phyloP scores from a whole-genome alignment of 2,113 vertebrate species.

The Crotalus helleri region DNA sequence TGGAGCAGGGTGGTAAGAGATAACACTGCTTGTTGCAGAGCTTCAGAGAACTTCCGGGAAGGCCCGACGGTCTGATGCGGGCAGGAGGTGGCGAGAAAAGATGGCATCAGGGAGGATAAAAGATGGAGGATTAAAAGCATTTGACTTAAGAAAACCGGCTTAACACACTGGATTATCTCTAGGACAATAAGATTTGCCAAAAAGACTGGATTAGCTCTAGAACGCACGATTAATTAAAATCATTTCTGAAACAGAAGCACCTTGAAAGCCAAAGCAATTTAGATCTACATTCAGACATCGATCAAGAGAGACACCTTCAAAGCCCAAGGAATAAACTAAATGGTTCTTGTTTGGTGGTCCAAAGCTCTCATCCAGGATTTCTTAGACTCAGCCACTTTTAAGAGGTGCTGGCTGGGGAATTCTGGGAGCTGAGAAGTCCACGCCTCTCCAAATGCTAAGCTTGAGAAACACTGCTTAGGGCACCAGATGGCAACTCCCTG shows the following conservation, averaged over 20 bases:
- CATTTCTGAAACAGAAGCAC: neutral
- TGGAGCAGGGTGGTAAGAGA: neutral
- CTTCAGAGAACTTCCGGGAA: neutral
- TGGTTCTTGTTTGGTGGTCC: neutral
- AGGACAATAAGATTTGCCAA: neutral
- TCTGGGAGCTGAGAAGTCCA: neutral
- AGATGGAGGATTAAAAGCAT: neutral
- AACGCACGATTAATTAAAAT: neutral
- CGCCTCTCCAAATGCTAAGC: neutral
- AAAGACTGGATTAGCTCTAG: neutral
- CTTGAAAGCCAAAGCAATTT: neutral
- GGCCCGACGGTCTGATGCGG: neutral
- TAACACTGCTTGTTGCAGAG: neutral
- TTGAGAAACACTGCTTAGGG: neutral
- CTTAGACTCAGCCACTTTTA: neutral
- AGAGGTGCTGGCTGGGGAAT: neutral
- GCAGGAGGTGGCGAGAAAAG: neutral
- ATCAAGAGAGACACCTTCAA: neutral
- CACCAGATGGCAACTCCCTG: neutral
- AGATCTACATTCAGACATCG: neutral
- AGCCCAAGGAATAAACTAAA: neutral
- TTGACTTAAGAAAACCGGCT: neutral
- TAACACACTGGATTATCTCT: neutral
- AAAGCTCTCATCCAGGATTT: neutral
- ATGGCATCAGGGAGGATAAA: neutral